Base-by-base conservation (phyloP, 2,113 vertebrate species). In the Excalfactoria chinensis region DNA sequence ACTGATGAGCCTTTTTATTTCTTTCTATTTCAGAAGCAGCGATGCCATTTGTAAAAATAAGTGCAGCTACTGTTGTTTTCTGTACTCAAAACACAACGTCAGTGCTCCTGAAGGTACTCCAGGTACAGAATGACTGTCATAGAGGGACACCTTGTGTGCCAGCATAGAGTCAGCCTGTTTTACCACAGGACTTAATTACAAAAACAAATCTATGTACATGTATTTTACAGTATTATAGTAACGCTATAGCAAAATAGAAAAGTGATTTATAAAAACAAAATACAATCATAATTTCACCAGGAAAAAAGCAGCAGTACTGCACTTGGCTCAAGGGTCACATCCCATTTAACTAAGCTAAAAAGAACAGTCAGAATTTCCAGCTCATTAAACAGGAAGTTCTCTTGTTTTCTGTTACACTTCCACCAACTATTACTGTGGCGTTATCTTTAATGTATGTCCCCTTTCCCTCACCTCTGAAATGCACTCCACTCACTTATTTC, bases 261-360 rank as follows among this genome's bases (percentile, higher is more conserved):
- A 55, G 28, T n/a, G 55, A n/a, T 56, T 56, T n/a, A 55, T 18
- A 72, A 84, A 91, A 89, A 94, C 70, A 79, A 92, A 90, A 12
- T 55, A 79, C 20, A 18, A 93, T 43, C 19, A 67, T 37, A 89
- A 86, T 66, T 91, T 71, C 6, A 92, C 37, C 5, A 72, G 48
- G 19, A 63, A 21, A 64, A 77, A 83, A 83, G n/a, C 78, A 93
- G 90, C 56, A 3, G 1, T 55, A 15, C 32, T 80, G 44, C 6
- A 82, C 8, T 63, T 49, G 49, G 11, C 44, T 87, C 34, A 8
- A 76, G 73, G 37, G 79, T 32, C 11, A 0, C 7, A 72, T 26
- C 64, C 18, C 32, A 69, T 53, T 93, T 74, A 90, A 72, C 58
- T 28, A 79, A 60, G 20, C n/a, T 82, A 15, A 51, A 56, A 72